Evolutionary conservation across 2,113 vertebrate species (phyloP), one percentile per base, ranked within the genome.

Genomic region (Eudyptes chrysolophus): DNA sequence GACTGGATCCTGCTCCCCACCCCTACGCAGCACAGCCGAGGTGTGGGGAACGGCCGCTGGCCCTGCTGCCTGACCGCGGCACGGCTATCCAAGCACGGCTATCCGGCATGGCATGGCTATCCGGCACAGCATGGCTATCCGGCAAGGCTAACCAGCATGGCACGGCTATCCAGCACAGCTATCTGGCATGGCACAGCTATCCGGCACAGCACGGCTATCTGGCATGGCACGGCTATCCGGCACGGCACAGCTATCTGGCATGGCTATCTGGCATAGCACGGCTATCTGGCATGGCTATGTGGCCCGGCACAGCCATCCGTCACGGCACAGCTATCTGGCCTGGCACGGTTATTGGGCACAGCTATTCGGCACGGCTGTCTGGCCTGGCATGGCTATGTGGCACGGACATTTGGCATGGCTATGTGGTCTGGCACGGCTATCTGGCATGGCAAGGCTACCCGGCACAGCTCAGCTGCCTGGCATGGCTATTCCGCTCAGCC

Each of bases 91-190:
- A 5, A 11, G 74, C 46, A 51, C 6, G 5, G 30, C 27, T 32
- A 32, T 57, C 54, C 3, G 18, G 54, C 54, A 30, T 1, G 36
- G 52, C 36, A 25, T 4, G 4, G 38, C 21, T 34, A 19, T 11
- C 38, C 3, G 9, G 8, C 29, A 13, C 2, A 7, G 55, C 55
- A 57, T 5, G 3, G 30, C 55, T 19, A 34, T 58, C 55, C 19
- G 3, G 46, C 70, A 24, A 2, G 1, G 55, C 82, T 19, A 14
- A 7, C 48, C 1, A 0, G 4, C 24, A 14, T 16, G 19, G 44
- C 42, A 18, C 10, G 4, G 49, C 15, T 27, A 36, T 25, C 46
- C 4, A 10, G 44, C 46, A 44, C 9, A 6, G 44, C 44, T 13
- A 40, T 14, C 22, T 1, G 1, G 49, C 49, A 60, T 11, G 26